These are phyloP conservation scores for Sebastes vulpes DNA, from an alignment of 2,797 vertebrate species.

Conservation along the genomic window DNA sequence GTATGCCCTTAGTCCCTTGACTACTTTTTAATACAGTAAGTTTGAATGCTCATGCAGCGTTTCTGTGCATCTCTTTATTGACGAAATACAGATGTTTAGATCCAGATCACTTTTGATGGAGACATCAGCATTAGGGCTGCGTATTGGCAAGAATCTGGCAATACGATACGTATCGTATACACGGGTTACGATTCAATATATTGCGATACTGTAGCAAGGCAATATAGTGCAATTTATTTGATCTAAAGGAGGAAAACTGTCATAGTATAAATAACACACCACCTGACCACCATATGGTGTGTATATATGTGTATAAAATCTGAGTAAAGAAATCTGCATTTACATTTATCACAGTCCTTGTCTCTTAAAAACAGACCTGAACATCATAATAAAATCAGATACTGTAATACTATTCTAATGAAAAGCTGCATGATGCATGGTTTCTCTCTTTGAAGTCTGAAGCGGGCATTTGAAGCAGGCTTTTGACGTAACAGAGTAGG, in stretches of 20 bases:
- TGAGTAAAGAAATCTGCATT: neutral
- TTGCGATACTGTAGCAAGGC: no score
- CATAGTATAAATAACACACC: neutral
- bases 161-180: no score
- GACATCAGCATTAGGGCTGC: no score
- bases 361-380: neutral
- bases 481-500: neutral
- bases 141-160: fast-evolving
- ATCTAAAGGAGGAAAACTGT: neutral
- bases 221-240: fast-evolving
- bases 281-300: neutral
- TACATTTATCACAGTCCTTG: neutral
- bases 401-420: neutral
- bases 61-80: no score
- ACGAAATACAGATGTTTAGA: no score
- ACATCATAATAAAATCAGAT: neutral
- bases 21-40: no score
- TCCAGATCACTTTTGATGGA: no score
- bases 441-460: neutral
- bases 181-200: no score
- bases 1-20: no score
- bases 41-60: fast-evolving
- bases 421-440: neutral
- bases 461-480: neutral
- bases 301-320: no score